phyloP scores from a whole-genome alignment of 2,113 vertebrate genomes.

The Myanophis thanlyinensis region DNA sequence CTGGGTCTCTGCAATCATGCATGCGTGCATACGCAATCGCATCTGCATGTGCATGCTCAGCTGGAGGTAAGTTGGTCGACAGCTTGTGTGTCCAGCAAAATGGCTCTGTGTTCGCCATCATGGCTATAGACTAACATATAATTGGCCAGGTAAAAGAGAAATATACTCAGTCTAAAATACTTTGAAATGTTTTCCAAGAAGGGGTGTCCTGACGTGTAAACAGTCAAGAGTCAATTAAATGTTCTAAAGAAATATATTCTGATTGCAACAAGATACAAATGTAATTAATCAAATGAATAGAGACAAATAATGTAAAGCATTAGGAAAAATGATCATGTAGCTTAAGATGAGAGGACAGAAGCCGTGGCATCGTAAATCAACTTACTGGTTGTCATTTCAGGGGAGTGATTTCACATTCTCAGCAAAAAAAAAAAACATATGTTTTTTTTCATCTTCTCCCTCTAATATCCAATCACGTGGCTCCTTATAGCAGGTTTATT shows the following conservation, averaged over 20 bases:
- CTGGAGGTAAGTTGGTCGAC: too few species aligned
- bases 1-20: too few species aligned
- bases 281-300: not conserved
- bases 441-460: not conserved
- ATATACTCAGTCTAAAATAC: too few species aligned
- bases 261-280: not conserved
- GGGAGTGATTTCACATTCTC: not conserved
- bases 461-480: not conserved
- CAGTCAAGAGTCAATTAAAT: not conserved
- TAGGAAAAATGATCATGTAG: not conserved
- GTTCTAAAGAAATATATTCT: not conserved
- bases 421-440: not conserved
- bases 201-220: not conserved
- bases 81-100: too few species aligned
- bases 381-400: not conserved
- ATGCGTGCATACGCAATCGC: too few species aligned
- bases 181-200: too few species aligned
- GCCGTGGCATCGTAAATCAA: not conserved
- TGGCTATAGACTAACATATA: too few species aligned
- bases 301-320: not conserved
- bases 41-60: too few species aligned
- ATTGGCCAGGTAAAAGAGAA: too few species aligned
- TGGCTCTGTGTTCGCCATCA: too few species aligned
- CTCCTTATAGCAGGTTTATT: not conserved
- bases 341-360: not conserved